Base-by-base conservation (phyloP, 2,888 invertebrate species). In the Schizotus pectinicornis region DNA sequence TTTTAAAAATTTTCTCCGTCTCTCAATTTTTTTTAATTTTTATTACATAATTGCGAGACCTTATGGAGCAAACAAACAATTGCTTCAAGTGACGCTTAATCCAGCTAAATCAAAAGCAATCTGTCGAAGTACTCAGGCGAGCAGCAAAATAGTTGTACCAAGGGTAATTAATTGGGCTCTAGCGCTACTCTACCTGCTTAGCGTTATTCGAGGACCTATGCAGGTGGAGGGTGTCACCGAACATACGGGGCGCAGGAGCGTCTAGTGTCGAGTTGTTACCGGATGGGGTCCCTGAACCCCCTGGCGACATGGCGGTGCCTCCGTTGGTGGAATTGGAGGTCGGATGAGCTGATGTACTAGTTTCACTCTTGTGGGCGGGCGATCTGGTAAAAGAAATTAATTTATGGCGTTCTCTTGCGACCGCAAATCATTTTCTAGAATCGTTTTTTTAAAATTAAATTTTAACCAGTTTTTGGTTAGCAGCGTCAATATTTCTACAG, bases 221-320 rank as follows among this genome's bases (percentile, higher is more conserved):
- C 69, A 81, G 77, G 69, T 79, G 77, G 55, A 84, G 76, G 1
- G 89, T 89, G 70, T 90, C 89, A 31, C 89, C 89, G 69, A 90
- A 90, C 89, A 89, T 89, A 74, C 89, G 84, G 3, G 88, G 81
- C 11, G 86, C 84, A 43, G 86, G 85, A 35, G 81, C 77, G 62
- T 75, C 83, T 81, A 57, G 79, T 67, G 72, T 81, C 79, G 61
- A 77, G 74, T 56, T 80, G 79, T 67, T 79, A 69, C 63, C 76
- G 71, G 63, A 77, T 68, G 56, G 81, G 76, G 71, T 72, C 8
- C 32, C 58, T 48, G 77, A 77, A 8, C 80, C 77, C 37, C 78
- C 76, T 49, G 79, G 79, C 1, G 66, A 63, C 51, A 65, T 64
- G 54, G 61, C 63, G 50, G 63, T 65, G 42, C 67, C 63, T 30